Base-by-base conservation (phyloP, 2,888 invertebrate genomes). In the Lampropteryx suffumata region DNA sequence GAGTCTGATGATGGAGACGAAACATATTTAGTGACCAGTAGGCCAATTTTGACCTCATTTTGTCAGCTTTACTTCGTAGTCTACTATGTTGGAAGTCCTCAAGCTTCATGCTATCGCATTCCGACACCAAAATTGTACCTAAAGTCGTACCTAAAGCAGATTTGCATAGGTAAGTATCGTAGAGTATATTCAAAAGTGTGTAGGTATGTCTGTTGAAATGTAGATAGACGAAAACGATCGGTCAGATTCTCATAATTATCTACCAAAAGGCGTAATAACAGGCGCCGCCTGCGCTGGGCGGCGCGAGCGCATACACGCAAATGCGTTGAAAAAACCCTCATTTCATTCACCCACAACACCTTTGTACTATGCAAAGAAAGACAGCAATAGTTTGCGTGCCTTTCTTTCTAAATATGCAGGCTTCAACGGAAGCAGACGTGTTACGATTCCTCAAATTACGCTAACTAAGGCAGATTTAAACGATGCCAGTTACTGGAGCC, bases 261-360 rank as follows among this genome's bases (percentile, higher is more conserved):
- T 14, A 33, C 27, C 28, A 61, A 67, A 68, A 67, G 64, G 67
- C 67, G 64, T 60, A 52, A 57, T 55, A 56, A 40, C 45, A 53
- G 67, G 71, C 65, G 67, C 67, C 62, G 71, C 72, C 68, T 64
- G 68, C 61, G 60, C 55, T 61, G 64, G 73, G 70, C 68, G 71
- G 73, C 65, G 73, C 73, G 59, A 63, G 66, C 69, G 63, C 68
- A 47, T 43, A 26, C 59, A 60, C 62, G 62, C 62, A 57, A 56
- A 62, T 59, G 59, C 61, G 57, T 57, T 58, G 59, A 43, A 57
- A 59, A 58, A 62, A 55, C 56, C 63, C 65, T 55, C 67, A 63
- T 57, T 61, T 61, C 59, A 55, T 58, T 62, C 59, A 55, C 62
- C 55, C 58, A 56, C 53, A 43, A 56, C 57, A 50, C 45, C 46